Evolutionary conservation across 2,888 invertebrate species (phyloP).

Genomic region (Cecidostiba fungosa): DNA sequence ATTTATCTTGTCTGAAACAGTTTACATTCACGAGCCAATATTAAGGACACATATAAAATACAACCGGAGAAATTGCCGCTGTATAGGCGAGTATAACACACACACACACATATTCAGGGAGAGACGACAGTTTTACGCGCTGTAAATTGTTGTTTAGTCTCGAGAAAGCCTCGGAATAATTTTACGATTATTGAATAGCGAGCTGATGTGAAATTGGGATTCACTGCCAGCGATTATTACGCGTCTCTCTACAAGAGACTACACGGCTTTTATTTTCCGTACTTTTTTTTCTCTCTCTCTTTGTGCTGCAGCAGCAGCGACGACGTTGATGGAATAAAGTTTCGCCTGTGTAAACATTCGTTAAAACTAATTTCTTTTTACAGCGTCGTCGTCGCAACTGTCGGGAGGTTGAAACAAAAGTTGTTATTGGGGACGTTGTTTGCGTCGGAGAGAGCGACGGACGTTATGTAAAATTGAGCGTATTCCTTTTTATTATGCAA

Average conservation of each 20-base stretch:
- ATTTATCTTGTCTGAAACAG: neutral
- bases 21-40: too few species aligned
- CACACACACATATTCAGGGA: too few species aligned
- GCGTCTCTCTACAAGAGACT: neutral
- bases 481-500: neutral
- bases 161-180: neutral
- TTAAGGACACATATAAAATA: neutral
- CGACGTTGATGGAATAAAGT: neutral
- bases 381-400: neutral
- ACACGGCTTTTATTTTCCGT: neutral
- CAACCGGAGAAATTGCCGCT: neutral
- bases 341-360: neutral
- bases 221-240: neutral
- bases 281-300: neutral
- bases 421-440: neutral
- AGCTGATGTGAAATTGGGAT: neutral
- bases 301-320: neutral
- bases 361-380: neutral
- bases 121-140: conserved; percentile 22
- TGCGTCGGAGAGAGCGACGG: neutral
- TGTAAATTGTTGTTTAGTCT: conserved; percentile 35
- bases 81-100: neutral
- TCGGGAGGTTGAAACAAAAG: neutral
- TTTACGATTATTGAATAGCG: conserved; percentile 16
- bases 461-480: neutral